These are phyloP conservation scores for Epinephelus lanceolatus DNA, from an alignment of 2,113 vertebrate species.

Conservation along the genomic window DNA sequence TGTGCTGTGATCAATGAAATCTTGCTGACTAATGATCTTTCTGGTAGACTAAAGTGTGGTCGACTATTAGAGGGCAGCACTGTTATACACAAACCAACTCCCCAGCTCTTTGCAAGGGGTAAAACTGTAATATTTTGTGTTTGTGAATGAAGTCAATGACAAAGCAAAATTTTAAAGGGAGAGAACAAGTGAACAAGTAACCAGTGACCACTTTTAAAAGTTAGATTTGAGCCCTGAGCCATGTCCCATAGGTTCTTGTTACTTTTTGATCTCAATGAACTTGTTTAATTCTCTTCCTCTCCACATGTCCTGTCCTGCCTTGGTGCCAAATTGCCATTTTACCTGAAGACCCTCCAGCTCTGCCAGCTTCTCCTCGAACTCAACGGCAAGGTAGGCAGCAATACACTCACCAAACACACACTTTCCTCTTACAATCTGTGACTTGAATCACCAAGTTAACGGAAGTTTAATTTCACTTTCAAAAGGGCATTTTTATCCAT, in stretches of 20 bases:
- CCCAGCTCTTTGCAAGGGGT: too few species aligned
- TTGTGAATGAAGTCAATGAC: too few species aligned
- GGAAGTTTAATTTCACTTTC: not conserved
- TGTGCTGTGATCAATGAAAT: too few species aligned
- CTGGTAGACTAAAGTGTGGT: too few species aligned
- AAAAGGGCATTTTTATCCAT: not conserved
- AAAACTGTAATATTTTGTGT: too few species aligned
- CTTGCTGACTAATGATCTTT: too few species aligned
- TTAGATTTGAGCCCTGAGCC: not conserved
- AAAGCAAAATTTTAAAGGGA: too few species aligned
- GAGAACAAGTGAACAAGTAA: too few species aligned
- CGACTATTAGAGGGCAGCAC: too few species aligned
- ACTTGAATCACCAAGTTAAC: slow-evolving; percentile 1
- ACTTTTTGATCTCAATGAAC: slow-evolving; percentile 2
- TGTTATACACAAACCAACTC: too few species aligned
- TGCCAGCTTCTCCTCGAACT: slow-evolving; percentile 80
- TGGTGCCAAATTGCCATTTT: slow-evolving; percentile 22
- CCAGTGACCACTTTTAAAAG: too few species aligned
- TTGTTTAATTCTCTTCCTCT: slow-evolving; percentile 29
- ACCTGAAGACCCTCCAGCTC: slow-evolving; percentile 84
- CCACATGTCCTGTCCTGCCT: slow-evolving; percentile 29
- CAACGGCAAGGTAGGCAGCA: slow-evolving; percentile 76
- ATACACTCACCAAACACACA: slow-evolving; percentile 16
- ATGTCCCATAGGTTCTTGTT: not conserved
- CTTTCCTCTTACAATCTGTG: not conserved